A percentile compares a stretch with the other conserved stretches of the same genome.
Conservation (phyloP, 1,140 invertebrate species). For the Aphis craccivora region DNA sequence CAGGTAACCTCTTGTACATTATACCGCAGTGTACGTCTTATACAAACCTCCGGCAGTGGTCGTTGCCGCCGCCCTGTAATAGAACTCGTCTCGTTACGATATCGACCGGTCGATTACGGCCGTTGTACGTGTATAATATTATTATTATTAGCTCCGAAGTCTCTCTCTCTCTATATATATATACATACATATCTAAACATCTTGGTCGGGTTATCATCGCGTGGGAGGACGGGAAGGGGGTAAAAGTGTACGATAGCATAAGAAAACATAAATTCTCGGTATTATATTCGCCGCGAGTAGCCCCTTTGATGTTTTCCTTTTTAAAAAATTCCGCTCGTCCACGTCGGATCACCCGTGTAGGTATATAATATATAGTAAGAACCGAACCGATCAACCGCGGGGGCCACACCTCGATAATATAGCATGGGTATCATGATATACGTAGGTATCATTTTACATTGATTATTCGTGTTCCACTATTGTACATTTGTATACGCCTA, state of each 20-base stretch:
- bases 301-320: slow-evolving; percentile 32
- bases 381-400: not conserved
- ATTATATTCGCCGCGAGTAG: not conserved
- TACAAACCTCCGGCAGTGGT: not conserved
- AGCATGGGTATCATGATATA: not conserved
- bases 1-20: not conserved
- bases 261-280: slow-evolving; percentile 12
- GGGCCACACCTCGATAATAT: not conserved
- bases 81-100: not conserved
- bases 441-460: not conserved
- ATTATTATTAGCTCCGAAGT: not conserved
- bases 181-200: not conserved
- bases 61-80: not conserved
- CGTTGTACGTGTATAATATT: not conserved
- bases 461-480: not conserved
- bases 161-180: not conserved
- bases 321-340: not conserved
- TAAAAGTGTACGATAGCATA: not conserved
- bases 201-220: not conserved
- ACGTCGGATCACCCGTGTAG: not conserved
- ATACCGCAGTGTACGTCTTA: not conserved
- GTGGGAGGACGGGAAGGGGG: not conserved
- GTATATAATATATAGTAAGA: not conserved
- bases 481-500: not conserved
- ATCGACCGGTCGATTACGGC: slow-evolving; percentile 4